Conservation (phyloP, 2,113 vertebrate genomes). For the Notothenia coriiceps region DNA sequence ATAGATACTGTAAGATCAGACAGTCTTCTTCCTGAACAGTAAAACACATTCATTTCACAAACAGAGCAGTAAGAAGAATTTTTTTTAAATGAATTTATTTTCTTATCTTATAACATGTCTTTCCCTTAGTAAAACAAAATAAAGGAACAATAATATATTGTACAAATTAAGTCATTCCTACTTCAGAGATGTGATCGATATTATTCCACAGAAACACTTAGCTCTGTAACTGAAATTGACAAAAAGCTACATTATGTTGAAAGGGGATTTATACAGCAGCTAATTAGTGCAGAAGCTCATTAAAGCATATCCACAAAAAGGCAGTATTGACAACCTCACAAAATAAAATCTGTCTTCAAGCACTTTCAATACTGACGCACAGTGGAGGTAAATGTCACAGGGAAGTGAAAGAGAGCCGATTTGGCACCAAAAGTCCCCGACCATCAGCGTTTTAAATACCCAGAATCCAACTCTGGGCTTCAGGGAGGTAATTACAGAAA, state of each 20-base stretch:
- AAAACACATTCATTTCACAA: conserved; percentile 1
- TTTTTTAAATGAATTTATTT: background rate
- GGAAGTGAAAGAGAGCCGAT: conserved; percentile 20
- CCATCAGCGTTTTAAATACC: conserved; percentile 29
- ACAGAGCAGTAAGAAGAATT: background rate
- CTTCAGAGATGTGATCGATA: no score
- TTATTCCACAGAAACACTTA: background rate
- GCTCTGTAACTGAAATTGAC: background rate
- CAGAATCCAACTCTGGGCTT: conserved; percentile 15
- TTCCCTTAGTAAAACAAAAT: background rate
- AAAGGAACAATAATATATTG: no score
- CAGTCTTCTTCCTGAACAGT: background rate
- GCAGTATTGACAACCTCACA: background rate
- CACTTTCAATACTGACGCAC: conserved; percentile 14
- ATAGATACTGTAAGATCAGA: background rate
- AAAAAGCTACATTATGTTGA: background rate
- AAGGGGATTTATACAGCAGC: background rate
- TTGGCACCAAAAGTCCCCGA: conserved; percentile 21
- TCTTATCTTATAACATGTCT: background rate
- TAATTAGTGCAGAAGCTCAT: conserved; percentile 7
- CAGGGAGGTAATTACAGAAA: conserved; percentile 45
- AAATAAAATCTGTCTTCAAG: background rate
- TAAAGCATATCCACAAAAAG: background rate
- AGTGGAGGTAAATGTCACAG: conserved; percentile 40
- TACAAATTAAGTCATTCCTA: no score